phyloP scores from a whole-genome alignment of 2,797 vertebrate species.

The Nannoperca obscura region DNA sequence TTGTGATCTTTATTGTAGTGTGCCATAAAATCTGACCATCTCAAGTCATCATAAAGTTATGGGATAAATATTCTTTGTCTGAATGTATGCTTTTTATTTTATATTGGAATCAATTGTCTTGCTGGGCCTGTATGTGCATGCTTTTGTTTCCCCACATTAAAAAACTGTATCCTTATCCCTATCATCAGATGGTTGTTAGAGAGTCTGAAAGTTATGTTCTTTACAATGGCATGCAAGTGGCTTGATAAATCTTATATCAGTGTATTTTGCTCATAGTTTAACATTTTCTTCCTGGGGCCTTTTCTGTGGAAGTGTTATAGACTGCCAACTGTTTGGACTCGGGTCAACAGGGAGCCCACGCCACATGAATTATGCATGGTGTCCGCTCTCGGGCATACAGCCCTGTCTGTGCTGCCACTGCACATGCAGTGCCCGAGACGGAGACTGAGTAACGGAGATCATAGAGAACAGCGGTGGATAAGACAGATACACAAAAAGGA shows the following conservation, averaged over 20 bases:
- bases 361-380: constrained; percentile 80
- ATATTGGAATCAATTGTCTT: neutral
- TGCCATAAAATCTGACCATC: neutral
- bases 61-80: constrained; percentile 5
- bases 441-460: constrained; percentile 57
- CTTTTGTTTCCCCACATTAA: constrained; percentile 19
- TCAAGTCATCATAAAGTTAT: neutral
- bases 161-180: neutral
- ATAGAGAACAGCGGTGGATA: constrained; percentile 51
- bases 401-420: constrained; percentile 75
- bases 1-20: neutral
- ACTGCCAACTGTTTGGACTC: constrained; percentile 78
- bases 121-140: neutral
- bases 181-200: constrained; percentile 17
- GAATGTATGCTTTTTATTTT: neutral
- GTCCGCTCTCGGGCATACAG: constrained; percentile 73
- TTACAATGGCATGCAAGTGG: constrained; percentile 25
- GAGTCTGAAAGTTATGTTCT: constrained; percentile 38
- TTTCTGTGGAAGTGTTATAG: constrained; percentile 68
- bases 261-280: constrained; percentile 58
- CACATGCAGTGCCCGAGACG: constrained; percentile 49
- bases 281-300: constrained; percentile 59
- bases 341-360: constrained; percentile 67
- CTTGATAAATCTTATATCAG: constrained; percentile 61
- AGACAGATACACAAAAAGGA: constrained; percentile 40